Base-by-base conservation (phyloP, 2,888 invertebrate species). In the Xanthia togata region DNA sequence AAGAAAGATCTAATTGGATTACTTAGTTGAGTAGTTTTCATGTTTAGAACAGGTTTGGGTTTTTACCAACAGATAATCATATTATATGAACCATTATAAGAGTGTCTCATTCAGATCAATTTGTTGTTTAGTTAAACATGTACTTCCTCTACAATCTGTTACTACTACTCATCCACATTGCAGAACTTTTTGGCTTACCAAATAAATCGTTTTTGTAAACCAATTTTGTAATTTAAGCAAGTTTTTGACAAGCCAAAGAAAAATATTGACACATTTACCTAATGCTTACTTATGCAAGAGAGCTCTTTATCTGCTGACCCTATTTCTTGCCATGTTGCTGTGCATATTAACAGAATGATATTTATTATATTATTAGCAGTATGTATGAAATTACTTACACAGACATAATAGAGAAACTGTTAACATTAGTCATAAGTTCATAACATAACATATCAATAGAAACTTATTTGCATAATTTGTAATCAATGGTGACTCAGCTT, bases 401-500 rank as follows among this genome's bases (percentile, higher is more conserved):
- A 62, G 50, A 70, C 57, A 69, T 50, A 72, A 74, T n/a, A 70
- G 47, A 57, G 55, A 62, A 76, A 41, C 26, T 63, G 62, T 59
- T 70, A 53, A 53, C 60, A 62, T 78, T 62, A 71, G 59, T 44
- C 14, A 44, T 44, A 41, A 11, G 31, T 31, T 31, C 31, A 31
- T 82, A 74, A 64, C 20, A 26, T 4, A 47, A 70, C 47, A 14
- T 4, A 47, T 14, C 14, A 20, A 50, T 53, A 72, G 17, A 64
- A 50, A 64, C 57, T 55, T 57, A 73, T 74, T 74, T 70, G 68
- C 62, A 68, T 81, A 53, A 67, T 70, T 73, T 20, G 44, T 64
- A 26, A 68, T 81, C 60, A 65, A 65, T 68, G 59, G 35, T 81
- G 78, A 78, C 67, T 78, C 79, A 76, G 14, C 5, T 60, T 63